Conservation (phyloP, 23 tunicate species). For the Corella eumyota region DNA sequence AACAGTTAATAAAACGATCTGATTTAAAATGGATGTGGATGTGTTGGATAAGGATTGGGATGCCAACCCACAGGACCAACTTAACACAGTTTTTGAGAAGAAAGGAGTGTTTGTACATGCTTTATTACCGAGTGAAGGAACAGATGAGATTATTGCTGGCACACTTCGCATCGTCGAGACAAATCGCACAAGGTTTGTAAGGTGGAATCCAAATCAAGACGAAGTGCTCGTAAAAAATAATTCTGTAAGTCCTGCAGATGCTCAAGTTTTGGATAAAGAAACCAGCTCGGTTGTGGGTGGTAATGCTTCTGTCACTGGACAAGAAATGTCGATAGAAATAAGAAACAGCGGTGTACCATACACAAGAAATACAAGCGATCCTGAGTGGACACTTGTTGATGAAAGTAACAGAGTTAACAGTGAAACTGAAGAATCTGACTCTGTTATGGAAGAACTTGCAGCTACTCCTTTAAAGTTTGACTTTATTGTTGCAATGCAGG, state of each 20-base stretch:
- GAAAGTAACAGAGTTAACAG: slow-evolving; percentile 10
- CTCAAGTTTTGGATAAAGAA: slow-evolving; percentile 20
- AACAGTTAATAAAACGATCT: too few relatives aligned
- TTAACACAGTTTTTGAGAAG: slow-evolving; percentile 38
- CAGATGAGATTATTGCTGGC: slow-evolving; percentile 41
- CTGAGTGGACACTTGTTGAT: slow-evolving; percentile 73
- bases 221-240: too few relatives aligned
- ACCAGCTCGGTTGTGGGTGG: slow-evolving; percentile 29
- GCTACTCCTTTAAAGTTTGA: slow-evolving; percentile 10
- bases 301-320: slow-evolving; percentile 2
- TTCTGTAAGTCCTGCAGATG: too few relatives aligned
- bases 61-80: too few relatives aligned
- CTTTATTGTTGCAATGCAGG: slow-evolving; percentile 24
- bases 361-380: slow-evolving; percentile 24
- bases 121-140: slow-evolving; percentile 13
- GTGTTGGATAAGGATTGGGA: too few relatives aligned
- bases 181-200: too few relatives aligned
- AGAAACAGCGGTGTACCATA: slow-evolving; percentile 5
- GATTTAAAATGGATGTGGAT: too few relatives aligned
- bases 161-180: slow-evolving; percentile 27
- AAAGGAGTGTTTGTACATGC: slow-evolving; percentile 48
- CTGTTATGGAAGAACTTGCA: slow-evolving; percentile 15
- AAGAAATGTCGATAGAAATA: slow-evolving; percentile 42
- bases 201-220: too few relatives aligned
- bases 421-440: slow-evolving; percentile 19